phyloP scores from a whole-genome alignment of 1,140 invertebrate genomes.

The Drosophila malerkotliana region DNA sequence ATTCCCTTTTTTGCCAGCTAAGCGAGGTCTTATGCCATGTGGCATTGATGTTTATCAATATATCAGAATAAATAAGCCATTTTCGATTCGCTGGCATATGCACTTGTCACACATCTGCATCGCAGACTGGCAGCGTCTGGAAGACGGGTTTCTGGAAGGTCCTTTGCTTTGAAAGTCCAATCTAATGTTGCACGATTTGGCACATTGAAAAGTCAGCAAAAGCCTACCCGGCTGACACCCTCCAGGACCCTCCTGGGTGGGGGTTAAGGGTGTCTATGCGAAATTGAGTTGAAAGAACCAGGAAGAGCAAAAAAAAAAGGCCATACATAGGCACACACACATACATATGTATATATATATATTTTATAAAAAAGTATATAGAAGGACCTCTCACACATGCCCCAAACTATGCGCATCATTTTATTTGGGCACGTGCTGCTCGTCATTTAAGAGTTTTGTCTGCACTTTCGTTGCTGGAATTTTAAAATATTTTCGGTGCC shows the following conservation, averaged over 20 bases:
- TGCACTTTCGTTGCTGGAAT: constrained; percentile 79
- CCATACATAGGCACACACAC: background rate
- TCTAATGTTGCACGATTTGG: constrained; percentile 73
- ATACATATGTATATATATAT: constrained; percentile 3
- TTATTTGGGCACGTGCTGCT: constrained; percentile 80
- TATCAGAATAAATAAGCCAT: constrained; percentile 73
- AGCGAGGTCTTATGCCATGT: constrained; percentile 40
- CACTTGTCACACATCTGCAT: constrained; percentile 78
- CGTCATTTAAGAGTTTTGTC: constrained; percentile 82
- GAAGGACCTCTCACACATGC: background rate
- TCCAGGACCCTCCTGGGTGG: background rate
- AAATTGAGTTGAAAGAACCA: constrained; percentile 53
- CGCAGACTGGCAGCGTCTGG: constrained; percentile 20
- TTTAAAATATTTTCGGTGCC: constrained; percentile 76
- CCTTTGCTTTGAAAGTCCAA: constrained; percentile 42
- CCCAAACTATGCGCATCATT: constrained; percentile 60
- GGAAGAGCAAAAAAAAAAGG: constrained; percentile 22
- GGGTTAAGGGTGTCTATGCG: constrained; percentile 27
- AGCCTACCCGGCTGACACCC: constrained; percentile 37
- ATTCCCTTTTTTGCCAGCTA: background rate
- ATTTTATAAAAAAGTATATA: background rate
- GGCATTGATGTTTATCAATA: constrained; percentile 71
- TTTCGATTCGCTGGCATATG: constrained; percentile 63
- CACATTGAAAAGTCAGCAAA: constrained; percentile 74
- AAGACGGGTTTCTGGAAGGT: background rate